Evolutionary conservation across 2,113 vertebrate species (phyloP).

Genomic region (Atractosteus spatula): DNA sequence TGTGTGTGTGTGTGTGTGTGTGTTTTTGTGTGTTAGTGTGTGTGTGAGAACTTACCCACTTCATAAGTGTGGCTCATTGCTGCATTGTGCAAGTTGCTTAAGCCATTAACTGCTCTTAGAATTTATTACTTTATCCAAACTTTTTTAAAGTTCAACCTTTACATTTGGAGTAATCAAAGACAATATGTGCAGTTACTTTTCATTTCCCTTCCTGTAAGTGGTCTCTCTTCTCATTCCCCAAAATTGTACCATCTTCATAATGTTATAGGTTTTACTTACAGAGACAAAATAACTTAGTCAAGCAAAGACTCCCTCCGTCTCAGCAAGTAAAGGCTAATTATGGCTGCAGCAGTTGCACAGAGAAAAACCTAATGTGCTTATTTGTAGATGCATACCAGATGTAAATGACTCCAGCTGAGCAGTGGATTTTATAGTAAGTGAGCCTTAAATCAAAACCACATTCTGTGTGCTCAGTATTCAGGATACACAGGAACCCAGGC

Average conservation of each 20-base stretch:
- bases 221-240: no score
- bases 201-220: no score
- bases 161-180: no score
- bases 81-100: no score
- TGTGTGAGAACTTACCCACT: no score
- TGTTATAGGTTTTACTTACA: conserved; percentile 27
- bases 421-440: conserved; percentile 33
- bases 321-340: conserved; percentile 33
- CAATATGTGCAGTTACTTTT: no score
- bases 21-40: no score
- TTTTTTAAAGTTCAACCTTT: no score
- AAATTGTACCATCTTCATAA: not conserved
- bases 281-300: conserved; percentile 14
- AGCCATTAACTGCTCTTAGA: no score
- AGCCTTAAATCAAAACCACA: conserved; percentile 25
- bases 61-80: no score
- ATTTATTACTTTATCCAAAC: no score
- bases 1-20: no score
- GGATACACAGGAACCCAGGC: conserved; percentile 13
- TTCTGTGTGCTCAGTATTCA: conserved; percentile 15
- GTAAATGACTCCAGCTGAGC: conserved; percentile 20
- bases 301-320: conserved; percentile 25
- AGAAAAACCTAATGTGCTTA: conserved; percentile 12
- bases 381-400: conserved; percentile 35
- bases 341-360: conserved; percentile 29